These are phyloP conservation scores for Nansenia antarctica DNA, from an alignment of 2,113 vertebrate genomes.

Conservation along the genomic window DNA sequence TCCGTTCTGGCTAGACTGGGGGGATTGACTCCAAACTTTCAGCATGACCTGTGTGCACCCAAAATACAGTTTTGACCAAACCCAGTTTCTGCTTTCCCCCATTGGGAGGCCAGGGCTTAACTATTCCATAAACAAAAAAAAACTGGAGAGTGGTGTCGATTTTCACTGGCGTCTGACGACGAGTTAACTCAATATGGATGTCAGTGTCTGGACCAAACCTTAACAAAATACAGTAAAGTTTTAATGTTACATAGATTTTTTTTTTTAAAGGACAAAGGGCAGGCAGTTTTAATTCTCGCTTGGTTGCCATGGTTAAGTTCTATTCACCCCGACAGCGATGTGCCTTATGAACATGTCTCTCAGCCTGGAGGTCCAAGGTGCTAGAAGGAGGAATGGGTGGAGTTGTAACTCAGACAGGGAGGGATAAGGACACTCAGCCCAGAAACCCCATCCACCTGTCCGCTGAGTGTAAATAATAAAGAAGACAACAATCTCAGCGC, in stretches of 20 bases:
- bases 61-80: conserved; percentile 49
- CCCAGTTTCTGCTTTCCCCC: conserved; percentile 11
- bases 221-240: background rate
- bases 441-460: conserved; percentile 69
- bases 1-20: conserved; percentile 49
- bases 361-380: conserved; percentile 25
- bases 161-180: conserved; percentile 1
- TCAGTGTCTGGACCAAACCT: background rate
- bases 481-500: conserved; percentile 62
- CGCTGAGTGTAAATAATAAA: conserved; percentile 73
- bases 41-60: conserved; percentile 32
- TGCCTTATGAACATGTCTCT: conserved; percentile 24
- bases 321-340: conserved; percentile 8
- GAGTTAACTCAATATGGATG: conserved; percentile 5
- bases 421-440: conserved; percentile 48
- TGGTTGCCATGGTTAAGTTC: background rate
- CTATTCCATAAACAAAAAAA: conserved; percentile 10
- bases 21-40: conserved; percentile 52
- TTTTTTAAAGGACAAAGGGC: background rate
- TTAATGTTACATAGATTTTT: background rate
- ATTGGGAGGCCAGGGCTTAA: background rate
- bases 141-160: background rate
- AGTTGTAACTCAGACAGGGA: conserved; percentile 51
- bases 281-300: background rate
- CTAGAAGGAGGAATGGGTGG: conserved; percentile 36